Conservation (phyloP, 2,797 vertebrate species). For the Poecile montanus region DNA sequence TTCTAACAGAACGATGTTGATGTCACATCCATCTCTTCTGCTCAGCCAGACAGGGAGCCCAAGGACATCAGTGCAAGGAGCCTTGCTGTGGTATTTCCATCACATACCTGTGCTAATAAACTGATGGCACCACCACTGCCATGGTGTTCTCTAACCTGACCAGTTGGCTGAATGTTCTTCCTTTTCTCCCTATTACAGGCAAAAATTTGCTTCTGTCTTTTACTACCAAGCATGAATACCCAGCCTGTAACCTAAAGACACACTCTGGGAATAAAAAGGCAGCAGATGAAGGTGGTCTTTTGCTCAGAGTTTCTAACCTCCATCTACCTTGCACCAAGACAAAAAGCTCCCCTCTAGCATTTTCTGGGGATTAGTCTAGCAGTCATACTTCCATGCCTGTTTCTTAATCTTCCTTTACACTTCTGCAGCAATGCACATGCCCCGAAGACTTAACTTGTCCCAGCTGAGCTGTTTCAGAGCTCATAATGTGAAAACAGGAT, state of each 20-base stretch:
- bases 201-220: background rate
- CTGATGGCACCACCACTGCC: background rate
- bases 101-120: background rate
- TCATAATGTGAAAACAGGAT: background rate
- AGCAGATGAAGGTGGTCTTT: background rate
- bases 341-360: background rate
- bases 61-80: background rate
- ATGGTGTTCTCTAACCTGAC: background rate
- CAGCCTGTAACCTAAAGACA: background rate
- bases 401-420: constrained; percentile 47
- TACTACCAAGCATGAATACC: background rate
- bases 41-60: background rate
- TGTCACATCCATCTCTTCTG: background rate
- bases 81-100: background rate
- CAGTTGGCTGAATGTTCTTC: background rate
- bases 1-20: background rate
- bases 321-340: background rate
- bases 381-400: background rate
- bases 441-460: constrained; percentile 7
- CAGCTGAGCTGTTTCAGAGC: constrained; percentile 29
- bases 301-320: background rate
- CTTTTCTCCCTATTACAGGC: background rate
- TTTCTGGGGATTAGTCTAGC: background rate
- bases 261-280: background rate
- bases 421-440: constrained; percentile 11